phyloP scores from a whole-genome alignment of 2,888 invertebrate species.

The Drosophila incognita region DNA sequence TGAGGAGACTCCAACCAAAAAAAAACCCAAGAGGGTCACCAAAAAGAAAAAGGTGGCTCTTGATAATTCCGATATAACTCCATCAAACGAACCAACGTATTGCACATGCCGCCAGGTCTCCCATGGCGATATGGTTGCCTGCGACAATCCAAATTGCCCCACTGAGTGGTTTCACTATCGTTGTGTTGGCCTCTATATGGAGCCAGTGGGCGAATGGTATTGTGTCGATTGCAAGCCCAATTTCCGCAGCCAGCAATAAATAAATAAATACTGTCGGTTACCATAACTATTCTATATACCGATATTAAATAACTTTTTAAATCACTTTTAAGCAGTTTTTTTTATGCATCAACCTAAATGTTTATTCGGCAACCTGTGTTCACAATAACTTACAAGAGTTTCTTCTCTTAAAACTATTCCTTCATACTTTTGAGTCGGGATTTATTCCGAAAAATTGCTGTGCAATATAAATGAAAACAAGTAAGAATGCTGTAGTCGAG shows the following conservation, averaged over 20 bases:
- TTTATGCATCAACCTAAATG: neutral
- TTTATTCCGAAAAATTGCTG: constrained; percentile 13
- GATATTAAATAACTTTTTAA: neutral
- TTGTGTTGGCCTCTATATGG: constrained; percentile 93
- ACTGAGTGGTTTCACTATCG: constrained; percentile 98
- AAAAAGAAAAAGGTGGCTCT: too few species aligned
- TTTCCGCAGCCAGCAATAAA: neutral
- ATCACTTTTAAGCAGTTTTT: neutral
- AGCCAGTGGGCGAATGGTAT: constrained; percentile 97
- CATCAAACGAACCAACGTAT: constrained; percentile 97
- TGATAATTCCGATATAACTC: too few species aligned
- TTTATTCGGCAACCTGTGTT: neutral
- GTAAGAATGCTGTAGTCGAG: too few species aligned
- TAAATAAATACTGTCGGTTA: neutral
- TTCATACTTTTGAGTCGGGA: neutral
- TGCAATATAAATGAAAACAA: too few species aligned
- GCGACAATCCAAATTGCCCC: constrained; percentile 94
- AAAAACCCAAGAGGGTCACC: too few species aligned
- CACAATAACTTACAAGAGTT: neutral
- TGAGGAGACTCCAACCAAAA: too few species aligned
- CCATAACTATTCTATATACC: constrained; percentile 8
- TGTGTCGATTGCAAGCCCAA: constrained; percentile 95
- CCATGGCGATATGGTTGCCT: constrained; percentile 97
- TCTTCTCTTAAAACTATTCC: neutral
- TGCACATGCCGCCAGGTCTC: constrained; percentile 98